phyloP scores from a whole-genome alignment of 2,888 invertebrate genomes.

The Actias luna region DNA sequence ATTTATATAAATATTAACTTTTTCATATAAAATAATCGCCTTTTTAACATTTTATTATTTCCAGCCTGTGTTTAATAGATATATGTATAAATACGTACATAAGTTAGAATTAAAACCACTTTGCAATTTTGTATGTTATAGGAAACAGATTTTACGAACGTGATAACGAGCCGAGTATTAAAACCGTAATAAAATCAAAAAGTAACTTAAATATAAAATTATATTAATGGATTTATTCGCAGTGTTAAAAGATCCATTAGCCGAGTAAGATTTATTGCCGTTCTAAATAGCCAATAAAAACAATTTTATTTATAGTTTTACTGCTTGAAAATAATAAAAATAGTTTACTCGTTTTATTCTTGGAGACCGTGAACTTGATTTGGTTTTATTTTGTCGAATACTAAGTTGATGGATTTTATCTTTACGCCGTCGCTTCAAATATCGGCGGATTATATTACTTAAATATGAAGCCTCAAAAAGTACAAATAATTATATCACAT shows the following conservation, averaged over 20 bases:
- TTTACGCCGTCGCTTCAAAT: no score
- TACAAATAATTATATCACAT: no score
- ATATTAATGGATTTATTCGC: neutral
- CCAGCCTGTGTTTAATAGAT: neutral
- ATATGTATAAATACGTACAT: neutral
- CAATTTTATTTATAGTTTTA: slow-evolving; percentile 5
- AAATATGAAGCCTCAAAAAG: no score
- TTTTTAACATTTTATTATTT: neutral
- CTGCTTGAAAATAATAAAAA: neutral
- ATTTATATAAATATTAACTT: neutral
- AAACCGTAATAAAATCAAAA: neutral
- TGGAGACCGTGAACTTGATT: neutral
- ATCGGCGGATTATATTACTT: no score
- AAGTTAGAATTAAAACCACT: neutral
- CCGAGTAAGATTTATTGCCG: neutral
- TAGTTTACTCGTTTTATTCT: neutral
- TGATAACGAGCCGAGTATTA: neutral
- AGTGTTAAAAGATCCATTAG: slow-evolving; percentile 7
- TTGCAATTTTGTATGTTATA: neutral
- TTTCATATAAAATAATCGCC: neutral
- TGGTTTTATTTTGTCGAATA: neutral
- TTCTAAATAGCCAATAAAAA: slow-evolving; percentile 6
- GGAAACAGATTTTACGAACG: neutral
- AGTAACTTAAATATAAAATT: neutral
- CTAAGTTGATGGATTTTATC: neutral